phyloP scores from a whole-genome alignment of 1,140 invertebrate genomes.

The Luehdorfia chinensis region DNA sequence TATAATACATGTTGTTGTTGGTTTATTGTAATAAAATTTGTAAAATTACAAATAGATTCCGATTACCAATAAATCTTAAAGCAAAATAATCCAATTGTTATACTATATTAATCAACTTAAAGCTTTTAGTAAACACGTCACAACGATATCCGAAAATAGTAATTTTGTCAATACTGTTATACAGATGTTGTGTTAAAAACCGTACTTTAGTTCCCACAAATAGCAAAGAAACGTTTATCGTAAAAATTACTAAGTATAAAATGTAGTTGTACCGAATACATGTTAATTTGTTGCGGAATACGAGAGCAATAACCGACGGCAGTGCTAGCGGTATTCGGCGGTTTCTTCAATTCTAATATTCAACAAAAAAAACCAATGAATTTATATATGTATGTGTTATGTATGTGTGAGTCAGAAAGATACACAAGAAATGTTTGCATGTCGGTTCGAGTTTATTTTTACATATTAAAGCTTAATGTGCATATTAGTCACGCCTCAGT shows the following conservation, averaged over 20 bases:
- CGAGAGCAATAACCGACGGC: conserved; percentile 73
- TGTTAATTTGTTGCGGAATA: conserved; percentile 77
- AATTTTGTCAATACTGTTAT: no score
- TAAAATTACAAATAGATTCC: no score
- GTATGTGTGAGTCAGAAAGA: conserved; percentile 20
- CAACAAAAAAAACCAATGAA: conserved; percentile 59
- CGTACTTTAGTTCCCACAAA: conserved; percentile 26
- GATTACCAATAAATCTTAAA: no score
- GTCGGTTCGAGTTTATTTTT: conserved; percentile 44
- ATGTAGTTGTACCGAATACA: conserved; percentile 74
- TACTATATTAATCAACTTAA: no score
- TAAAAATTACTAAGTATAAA: conserved; percentile 66
- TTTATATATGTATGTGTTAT: conserved; percentile 39
- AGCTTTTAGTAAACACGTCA: no score
- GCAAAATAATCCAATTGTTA: no score
- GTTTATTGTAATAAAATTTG: no score
- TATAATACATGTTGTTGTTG: no score
- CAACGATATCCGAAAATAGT: no score
- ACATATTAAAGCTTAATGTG: conserved; percentile 57
- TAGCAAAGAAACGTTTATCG: conserved; percentile 46
- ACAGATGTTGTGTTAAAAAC: conserved; percentile 26
- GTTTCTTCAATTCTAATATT: conserved; percentile 70
- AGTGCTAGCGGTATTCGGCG: conserved; percentile 70
- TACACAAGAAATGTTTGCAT: conserved; percentile 38
- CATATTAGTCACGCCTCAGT: conserved; percentile 53